Percentiles rank a stretch among this genome's conserved stretches.
Conservation (phyloP, 2,797 vertebrate genomes). For the Tokudaia muenninki region DNA sequence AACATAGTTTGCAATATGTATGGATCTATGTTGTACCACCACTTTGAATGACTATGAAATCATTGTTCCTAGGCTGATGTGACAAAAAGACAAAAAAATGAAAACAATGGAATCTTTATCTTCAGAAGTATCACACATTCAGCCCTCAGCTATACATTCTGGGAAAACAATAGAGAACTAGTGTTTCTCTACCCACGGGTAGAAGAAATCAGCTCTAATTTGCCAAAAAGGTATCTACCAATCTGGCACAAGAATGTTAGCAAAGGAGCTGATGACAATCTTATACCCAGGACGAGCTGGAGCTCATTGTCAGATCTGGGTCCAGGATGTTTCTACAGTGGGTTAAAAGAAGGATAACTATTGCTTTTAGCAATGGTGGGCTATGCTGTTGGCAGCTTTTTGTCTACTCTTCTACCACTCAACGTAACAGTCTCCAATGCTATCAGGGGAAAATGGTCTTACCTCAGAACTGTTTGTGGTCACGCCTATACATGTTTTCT, state of each 20-base stretch:
- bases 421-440: not conserved
- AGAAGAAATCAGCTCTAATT: slow-evolving; percentile 51
- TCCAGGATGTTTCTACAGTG: not conserved
- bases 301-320: slow-evolving; percentile 33
- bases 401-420: slow-evolving; percentile 1
- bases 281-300: slow-evolving; percentile 19
- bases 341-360: not conserved
- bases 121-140: slow-evolving; percentile 44
- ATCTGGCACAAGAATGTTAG: slow-evolving; percentile 24
- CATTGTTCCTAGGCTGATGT: slow-evolving; percentile 35
- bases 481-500: slow-evolving; percentile 22
- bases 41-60: slow-evolving; percentile 48
- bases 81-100: not conserved
- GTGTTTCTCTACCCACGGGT: not conserved
- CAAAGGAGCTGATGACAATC: slow-evolving; percentile 24
- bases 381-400: slow-evolving; percentile 11
- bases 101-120: slow-evolving; percentile 33
- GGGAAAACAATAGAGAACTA: not conserved
- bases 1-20: slow-evolving; percentile 42
- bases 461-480: not conserved
- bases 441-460: slow-evolving; percentile 43
- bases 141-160: slow-evolving; percentile 36
- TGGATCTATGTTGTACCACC: not conserved
- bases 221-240: slow-evolving; percentile 41
- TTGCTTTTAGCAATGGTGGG: slow-evolving; percentile 33